phyloP scores from a whole-genome alignment of 2,113 vertebrate genomes.

The Myocastor coypus region DNA sequence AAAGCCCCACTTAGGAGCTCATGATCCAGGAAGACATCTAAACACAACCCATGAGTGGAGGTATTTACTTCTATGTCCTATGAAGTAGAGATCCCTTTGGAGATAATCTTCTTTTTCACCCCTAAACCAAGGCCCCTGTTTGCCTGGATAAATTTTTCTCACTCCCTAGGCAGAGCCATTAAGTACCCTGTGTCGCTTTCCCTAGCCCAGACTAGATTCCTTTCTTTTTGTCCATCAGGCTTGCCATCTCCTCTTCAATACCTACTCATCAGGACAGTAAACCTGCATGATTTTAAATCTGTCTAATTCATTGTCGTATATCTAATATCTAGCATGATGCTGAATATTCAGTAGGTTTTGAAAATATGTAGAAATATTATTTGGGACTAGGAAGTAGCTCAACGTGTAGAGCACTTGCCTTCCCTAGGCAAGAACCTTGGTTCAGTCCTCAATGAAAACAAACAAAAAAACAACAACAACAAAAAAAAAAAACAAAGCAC shows the following conservation, averaged over 20 bases:
- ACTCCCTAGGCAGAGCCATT: not conserved
- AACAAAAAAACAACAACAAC: not conserved
- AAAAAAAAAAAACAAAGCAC: not conserved
- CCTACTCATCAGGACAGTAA: not conserved
- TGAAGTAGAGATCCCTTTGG: not conserved
- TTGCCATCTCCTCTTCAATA: not conserved
- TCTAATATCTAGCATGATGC: not conserved
- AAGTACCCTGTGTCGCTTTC: not conserved
- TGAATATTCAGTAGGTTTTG: not conserved
- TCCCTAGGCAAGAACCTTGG: not conserved
- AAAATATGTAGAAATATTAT: not conserved
- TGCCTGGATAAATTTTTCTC: not conserved
- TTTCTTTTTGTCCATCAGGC: slow-evolving; percentile 12
- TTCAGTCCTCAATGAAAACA: not conserved
- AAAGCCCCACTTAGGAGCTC: not conserved
- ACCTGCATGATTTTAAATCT: not conserved
- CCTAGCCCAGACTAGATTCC: not conserved
- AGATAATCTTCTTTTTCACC: not conserved
- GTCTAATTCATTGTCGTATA: not conserved
- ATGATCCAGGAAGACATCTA: not conserved
- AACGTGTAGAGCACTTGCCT: not conserved
- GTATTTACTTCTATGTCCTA: not conserved
- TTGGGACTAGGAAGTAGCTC: not conserved
- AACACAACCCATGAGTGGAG: not conserved
- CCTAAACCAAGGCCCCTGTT: not conserved